Percentiles rank a stretch among this genome's conserved stretches.
phyloP scores from a whole-genome alignment of 2,888 invertebrate genomes.

The Athripsodes cinereus region DNA sequence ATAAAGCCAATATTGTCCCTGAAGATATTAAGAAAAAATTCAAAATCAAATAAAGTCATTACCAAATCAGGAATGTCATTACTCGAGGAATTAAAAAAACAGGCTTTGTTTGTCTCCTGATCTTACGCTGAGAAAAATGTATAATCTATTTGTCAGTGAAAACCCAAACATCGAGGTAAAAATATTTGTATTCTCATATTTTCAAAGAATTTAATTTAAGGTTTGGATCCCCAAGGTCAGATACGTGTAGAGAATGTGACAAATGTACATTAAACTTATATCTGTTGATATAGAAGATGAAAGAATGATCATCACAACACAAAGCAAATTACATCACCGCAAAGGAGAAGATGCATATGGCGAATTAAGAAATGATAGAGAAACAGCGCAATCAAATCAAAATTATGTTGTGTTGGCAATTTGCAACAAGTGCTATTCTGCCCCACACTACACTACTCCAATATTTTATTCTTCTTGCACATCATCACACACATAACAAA shows the following conservation, averaged over 20 bases:
- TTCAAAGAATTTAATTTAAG: not conserved
- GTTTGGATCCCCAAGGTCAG: slow-evolving; percentile 1
- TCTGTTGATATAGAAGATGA: not conserved
- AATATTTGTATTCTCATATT: no score
- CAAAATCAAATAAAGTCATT: not conserved
- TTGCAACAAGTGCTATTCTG: slow-evolving; percentile 3
- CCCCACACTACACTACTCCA: not conserved
- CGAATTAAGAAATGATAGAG: not conserved
- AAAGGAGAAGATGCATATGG: not conserved
- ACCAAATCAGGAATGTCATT: not conserved
- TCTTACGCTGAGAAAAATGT: not conserved
- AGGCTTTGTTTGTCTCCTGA: not conserved
- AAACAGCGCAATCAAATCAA: no score
- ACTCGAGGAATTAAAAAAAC: not conserved
- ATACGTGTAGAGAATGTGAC: not conserved
- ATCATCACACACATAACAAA: no score
- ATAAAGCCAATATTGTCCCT: not conserved
- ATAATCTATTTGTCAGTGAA: not conserved
- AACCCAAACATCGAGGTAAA: not conserved
- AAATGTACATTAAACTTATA: slow-evolving; percentile 5
- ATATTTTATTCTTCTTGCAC: no score
- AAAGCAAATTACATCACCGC: slow-evolving; percentile 1
- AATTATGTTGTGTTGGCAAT: not conserved
- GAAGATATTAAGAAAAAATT: not conserved
- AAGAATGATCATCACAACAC: not conserved